Evolutionary conservation across 2,113 vertebrate species (phyloP), one percentile per base, ranked within the genome.

Genomic region (Ailurus styani): DNA sequence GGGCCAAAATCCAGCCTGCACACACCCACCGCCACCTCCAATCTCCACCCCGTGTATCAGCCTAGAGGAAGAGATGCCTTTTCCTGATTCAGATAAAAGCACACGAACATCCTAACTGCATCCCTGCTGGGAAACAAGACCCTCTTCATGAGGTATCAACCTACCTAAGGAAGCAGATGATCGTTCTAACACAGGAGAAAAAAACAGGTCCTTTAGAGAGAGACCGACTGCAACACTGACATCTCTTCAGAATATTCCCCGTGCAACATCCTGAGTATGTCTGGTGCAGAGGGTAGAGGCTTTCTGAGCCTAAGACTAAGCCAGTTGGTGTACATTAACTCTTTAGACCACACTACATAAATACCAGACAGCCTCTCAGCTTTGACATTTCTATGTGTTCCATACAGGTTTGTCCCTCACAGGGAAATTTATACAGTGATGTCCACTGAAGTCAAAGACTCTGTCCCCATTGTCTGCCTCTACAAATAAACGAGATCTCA

Each of bases 381-480:
- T 14, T 62, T 25, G 57, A 95, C 42, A 47, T 89, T 37, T 50
- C 54, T 45, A 0, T 21, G 27, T 23, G 31, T 94, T 85, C 66
- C 14, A 13, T 29, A 78, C 62, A 3, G 7, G 42, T 45, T 75
- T 45, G 66, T 97, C 90, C 57, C 95, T 90, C 64, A 81, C 52
- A 95, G 90, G 37, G 93, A 93, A 90, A 97, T 54, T 12, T 29
- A 55, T 77, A 95, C 25, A 93, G 50, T 29, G 72, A 97, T 64
- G 25, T 42, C 88, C 72, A 90, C 42, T 72, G 85, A 97, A 84
- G 50, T 78, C 94, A 97, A 98, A 91, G 23, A n/a, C 31, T 45
- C 93, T 64, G 62, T 79, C 85, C 60, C 45, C 27, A 23, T 50
- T 70, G 93, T 45, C 72, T 18, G 79, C 42, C 27, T 86, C 70